These are phyloP conservation scores for Mnemiopsis leidyi DNA, from an alignment of 37 sponge, comb jelly and placozoan genomes.

Conservation along the genomic window DNA sequence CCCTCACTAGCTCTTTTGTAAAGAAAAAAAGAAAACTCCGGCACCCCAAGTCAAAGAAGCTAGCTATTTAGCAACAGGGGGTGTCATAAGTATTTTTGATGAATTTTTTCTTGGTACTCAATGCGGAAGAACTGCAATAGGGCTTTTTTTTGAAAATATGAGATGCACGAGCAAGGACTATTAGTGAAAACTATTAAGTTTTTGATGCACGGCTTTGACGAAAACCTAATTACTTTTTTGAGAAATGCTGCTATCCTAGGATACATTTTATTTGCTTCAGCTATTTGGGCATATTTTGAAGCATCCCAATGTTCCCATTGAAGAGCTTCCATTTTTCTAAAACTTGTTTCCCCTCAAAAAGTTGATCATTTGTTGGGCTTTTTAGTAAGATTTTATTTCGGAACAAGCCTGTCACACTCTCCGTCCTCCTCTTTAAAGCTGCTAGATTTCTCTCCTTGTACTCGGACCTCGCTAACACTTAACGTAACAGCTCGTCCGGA, in stretches of 20 bases:
- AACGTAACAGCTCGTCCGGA: too few relatives aligned
- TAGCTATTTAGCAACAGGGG: too few relatives aligned
- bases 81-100: too few relatives aligned
- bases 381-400: neutral
- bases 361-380: neutral
- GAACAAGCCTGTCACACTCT: neutral
- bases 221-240: neutral
- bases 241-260: neutral
- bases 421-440: too few relatives aligned
- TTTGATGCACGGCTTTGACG: neutral
- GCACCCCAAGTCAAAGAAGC: too few relatives aligned
- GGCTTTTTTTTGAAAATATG: too few relatives aligned
- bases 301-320: neutral
- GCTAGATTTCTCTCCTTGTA: neutral
- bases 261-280: neutral
- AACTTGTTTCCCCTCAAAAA: neutral
- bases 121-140: too few relatives aligned
- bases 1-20: too few relatives aligned
- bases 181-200: neutral
- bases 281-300: neutral
- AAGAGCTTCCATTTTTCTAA: neutral
- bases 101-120: too few relatives aligned
- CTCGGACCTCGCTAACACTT: too few relatives aligned
- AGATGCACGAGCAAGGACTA: too few relatives aligned
- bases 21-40: too few relatives aligned